These are phyloP conservation scores for Thunnus albacares DNA, from an alignment of 2,797 vertebrate species.

Conservation along the genomic window DNA sequence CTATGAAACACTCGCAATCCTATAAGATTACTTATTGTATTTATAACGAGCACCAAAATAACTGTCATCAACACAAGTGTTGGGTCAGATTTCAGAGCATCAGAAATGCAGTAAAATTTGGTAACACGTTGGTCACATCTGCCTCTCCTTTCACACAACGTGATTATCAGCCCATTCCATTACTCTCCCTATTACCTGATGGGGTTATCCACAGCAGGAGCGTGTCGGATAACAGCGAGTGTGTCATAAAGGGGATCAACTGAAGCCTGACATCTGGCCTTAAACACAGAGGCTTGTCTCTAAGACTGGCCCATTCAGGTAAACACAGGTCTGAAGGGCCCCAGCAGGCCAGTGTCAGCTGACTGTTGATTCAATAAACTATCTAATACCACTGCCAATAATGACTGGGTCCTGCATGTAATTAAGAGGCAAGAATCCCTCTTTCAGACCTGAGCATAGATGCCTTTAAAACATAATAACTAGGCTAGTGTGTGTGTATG, in stretches of 20 bases:
- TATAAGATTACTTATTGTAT: not conserved
- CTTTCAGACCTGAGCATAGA: constrained; percentile 56
- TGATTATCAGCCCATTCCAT: constrained; percentile 1
- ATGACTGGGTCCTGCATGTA: constrained; percentile 51
- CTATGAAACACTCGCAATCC: too few species aligned
- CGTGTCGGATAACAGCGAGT: constrained; percentile 51
- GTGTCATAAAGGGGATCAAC: constrained; percentile 35
- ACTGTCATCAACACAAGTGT: not conserved
- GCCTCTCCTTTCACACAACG: not conserved
- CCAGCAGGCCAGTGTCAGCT: constrained; percentile 52
- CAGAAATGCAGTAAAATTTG: not conserved
- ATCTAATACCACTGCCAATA: constrained; percentile 75
- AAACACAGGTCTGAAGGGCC: constrained; percentile 68
- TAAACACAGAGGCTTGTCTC: constrained; percentile 62
- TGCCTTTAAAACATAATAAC: constrained; percentile 66
- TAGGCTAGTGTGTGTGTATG: constrained; percentile 24
- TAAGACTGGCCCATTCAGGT: constrained; percentile 57
- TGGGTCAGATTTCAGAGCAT: not conserved
- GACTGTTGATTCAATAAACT: constrained; percentile 77
- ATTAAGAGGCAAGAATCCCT: constrained; percentile 67
- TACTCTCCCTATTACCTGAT: constrained; percentile 26
- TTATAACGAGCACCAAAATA: not conserved
- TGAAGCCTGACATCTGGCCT: constrained; percentile 61
- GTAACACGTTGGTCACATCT: not conserved
- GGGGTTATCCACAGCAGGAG: constrained; percentile 21